Evolutionary conservation across 2,888 invertebrate species (phyloP).

Genomic region (Luperina nickerlii): DNA sequence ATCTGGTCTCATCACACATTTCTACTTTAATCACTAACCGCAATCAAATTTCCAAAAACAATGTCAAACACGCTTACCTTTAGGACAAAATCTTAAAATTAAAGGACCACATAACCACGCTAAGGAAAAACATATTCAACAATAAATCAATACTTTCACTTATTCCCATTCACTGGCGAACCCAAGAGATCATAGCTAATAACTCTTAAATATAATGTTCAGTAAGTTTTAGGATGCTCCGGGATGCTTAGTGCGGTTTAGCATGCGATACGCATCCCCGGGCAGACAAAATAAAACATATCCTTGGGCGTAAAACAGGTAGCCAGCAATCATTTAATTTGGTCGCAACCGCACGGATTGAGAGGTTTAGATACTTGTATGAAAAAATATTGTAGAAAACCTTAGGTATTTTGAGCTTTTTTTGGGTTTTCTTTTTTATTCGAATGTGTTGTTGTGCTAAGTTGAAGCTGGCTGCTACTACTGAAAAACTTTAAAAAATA

Average conservation of each 20-base stretch:
- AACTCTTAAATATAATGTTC: conserved; percentile 68
- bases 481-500: too few relatives aligned
- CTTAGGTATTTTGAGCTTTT: neutral
- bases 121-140: conserved; percentile 12
- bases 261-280: conserved; percentile 74
- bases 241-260: conserved; percentile 72
- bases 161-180: conserved; percentile 41
- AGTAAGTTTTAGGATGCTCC: conserved; percentile 57
- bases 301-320: conserved; percentile 88
- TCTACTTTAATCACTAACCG: neutral
- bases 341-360: conserved; percentile 63
- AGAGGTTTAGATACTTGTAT: conserved; percentile 76
- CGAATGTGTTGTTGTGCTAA: neutral
- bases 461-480: too few relatives aligned
- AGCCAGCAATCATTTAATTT: conserved; percentile 85
- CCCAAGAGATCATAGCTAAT: conserved; percentile 58
- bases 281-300: conserved; percentile 83
- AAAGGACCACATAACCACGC: neutral
- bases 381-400: neutral
- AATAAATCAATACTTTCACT: conserved; percentile 56
- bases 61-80: neutral
- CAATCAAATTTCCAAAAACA: neutral
- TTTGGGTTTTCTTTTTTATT: neutral
- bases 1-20: neutral
- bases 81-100: neutral